phyloP scores from a whole-genome alignment of 2,797 vertebrate genomes.

The Myotis daubentonii region DNA sequence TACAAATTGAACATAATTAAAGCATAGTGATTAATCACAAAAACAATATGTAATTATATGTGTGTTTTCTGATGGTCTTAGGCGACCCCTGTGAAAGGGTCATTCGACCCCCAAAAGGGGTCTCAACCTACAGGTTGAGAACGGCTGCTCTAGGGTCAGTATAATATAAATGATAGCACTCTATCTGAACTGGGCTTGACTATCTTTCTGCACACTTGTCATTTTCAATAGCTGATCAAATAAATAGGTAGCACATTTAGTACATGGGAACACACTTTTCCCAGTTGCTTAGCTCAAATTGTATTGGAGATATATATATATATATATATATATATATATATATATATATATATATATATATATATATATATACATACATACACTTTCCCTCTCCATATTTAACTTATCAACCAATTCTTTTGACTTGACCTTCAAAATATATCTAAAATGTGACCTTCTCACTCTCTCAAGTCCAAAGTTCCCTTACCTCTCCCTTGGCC shows the following conservation, averaged over 20 bases:
- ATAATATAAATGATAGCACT: not conserved
- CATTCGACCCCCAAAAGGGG: no score
- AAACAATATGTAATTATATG: no score
- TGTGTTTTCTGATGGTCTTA: no score
- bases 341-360: not conserved
- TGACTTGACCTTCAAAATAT: not conserved
- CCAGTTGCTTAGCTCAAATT: not conserved
- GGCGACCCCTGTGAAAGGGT: no score
- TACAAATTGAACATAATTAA: no score
- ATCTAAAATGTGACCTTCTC: not conserved
- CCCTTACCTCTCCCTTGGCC: fast-evolving
- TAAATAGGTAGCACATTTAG: not conserved
- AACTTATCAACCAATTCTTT: not conserved
- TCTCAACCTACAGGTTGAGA: no score
- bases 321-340: not conserved
- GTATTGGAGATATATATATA: not conserved
- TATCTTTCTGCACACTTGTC: not conserved
- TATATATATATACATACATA: no score
- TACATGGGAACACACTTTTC: not conserved
- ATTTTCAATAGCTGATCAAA: not conserved
- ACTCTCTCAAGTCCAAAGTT: not conserved
- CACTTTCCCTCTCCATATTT: not conserved
- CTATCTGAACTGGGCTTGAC: not conserved
- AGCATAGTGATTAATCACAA: no score
- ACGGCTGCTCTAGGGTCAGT: not conserved